Evolutionary conservation across 1,140 invertebrate species (phyloP).

Genomic region (Drosophila ananassae): DNA sequence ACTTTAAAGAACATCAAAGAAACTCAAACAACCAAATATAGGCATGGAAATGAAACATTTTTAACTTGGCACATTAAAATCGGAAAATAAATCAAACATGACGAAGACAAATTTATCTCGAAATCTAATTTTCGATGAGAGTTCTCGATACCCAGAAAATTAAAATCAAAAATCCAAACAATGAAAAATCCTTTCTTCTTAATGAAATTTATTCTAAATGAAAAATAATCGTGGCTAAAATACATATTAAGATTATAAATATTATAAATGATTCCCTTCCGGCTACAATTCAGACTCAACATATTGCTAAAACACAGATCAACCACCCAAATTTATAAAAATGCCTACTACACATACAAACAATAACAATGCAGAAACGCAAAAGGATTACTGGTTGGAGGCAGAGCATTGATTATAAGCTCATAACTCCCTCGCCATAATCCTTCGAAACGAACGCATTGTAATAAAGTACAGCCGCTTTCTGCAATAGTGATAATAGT

Average conservation of each 20-base stretch:
- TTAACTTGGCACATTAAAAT: slow-evolving; percentile 35
- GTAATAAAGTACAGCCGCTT: slow-evolving; percentile 79
- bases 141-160: slow-evolving; percentile 33
- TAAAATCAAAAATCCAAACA: slow-evolving; percentile 22
- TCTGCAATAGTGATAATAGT: slow-evolving; percentile 85
- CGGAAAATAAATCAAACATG: slow-evolving; percentile 31
- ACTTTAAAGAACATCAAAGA: slow-evolving; percentile 42
- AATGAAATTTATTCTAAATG: slow-evolving; percentile 33
- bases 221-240: slow-evolving; percentile 29
- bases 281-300: slow-evolving; percentile 59
- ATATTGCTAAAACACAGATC: slow-evolving; percentile 6
- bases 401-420: background rate
- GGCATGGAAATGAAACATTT: slow-evolving; percentile 60
- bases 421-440: slow-evolving; percentile 7
- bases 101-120: slow-evolving; percentile 44
- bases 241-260: slow-evolving; percentile 30
- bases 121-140: slow-evolving; percentile 57
- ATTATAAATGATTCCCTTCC: slow-evolving; percentile 38
- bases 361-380: slow-evolving; percentile 54
- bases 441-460: slow-evolving; percentile 33
- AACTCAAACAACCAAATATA: slow-evolving; percentile 32
- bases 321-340: slow-evolving; percentile 52
- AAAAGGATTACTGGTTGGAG: slow-evolving; percentile 19
- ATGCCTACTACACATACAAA: slow-evolving; percentile 69
- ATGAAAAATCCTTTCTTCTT: slow-evolving; percentile 80